Evolutionary conservation across 2,888 invertebrate genomes (phyloP), one percentile per base, ranked within the genome.

Genomic region (Pelosia muscerda): DNA sequence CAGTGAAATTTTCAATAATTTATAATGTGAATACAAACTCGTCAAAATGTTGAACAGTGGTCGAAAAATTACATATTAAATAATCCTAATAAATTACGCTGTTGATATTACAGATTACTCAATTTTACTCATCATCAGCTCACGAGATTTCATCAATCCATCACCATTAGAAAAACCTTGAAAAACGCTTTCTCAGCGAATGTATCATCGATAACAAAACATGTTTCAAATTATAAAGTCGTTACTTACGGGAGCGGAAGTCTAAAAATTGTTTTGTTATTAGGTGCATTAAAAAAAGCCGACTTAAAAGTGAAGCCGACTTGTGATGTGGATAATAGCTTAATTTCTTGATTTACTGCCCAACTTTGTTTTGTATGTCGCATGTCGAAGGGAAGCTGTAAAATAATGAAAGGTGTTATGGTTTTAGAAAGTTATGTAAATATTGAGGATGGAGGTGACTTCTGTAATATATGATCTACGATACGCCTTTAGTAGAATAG

Each of bases 321-420:
- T 65, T 87, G 65, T 83, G 87, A 86, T 87, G 86, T 85, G 87
- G 87, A 75, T 78, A 76, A 79, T 79, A 83, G 77, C 84, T 86
- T 90, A 88, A 87, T 89, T 86, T 86, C 62, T 81, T 90, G 87
- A 90, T 90, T 91, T 90, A 90, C 82, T 73, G 68, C 81, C 69
- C 49, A 60, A 78, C 78, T 77, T 83, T 77, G 75, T 81, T 81
- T 83, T 78, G 81, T 82, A 79, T 78, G 79, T 83, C 76, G 69
- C 76, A 74, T 74, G 76, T 73, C 75, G 71, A 78, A 78, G 76
- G 83, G 84, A 83, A 84, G 82, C 82, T 55, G 73, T 82, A 77
- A 82, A 82, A 84, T 78, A 79, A 78, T 84, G 67, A 70, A 80
- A 77, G 73, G 69, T 68, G 67, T 63, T 65, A 54, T 66, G 65